Base-by-base conservation (phyloP, 1,140 invertebrate species). In the Bombus soroeensis region DNA sequence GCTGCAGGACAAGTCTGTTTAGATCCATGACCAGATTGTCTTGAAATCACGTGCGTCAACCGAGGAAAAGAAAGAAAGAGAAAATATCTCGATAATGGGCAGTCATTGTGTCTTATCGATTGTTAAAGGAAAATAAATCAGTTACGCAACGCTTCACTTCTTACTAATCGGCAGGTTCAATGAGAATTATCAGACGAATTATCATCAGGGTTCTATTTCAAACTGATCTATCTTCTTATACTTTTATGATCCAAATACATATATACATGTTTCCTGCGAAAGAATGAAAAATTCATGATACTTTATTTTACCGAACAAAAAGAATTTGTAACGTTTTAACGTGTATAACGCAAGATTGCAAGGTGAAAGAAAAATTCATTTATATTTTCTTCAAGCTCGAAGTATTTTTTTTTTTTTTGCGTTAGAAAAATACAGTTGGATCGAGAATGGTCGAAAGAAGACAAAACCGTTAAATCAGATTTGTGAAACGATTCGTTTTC, bases 11-110 rank as follows among this genome's bases (percentile, higher is more conserved):
- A 76, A 28, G 59, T 53, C 53, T 70, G 37, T 83, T 78, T 66
- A 90, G 87, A 87, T 85, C 77, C 85, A 89, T 59, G 57, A 75
- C 37, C 68, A 83, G 72, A 75, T 53, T 72, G 47, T 87, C 72
- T n/a, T 64, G 76, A 41, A 64, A 78, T 83, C 87, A 87, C 84
- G 81, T 75, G 77, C 71, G 85, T 87, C 76, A 74, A 71, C 28
- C 18, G 12, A 71, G 47, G 34, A 53, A 59, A 64, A 70, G 59
- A 82, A 86, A 80, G 84, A 89, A 89, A 86, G 78, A 78, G 89
- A 86, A 85, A 84, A 83, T 89, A 77, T 62, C 62, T 34, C 12
- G 75, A 43, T 83, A 73, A 78, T 43, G 75, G 37, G 37, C 64
- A 43, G 68, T 66, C 59, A 47, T 25, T 41, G n/a, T 77, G 64